Conservation (phyloP, 2,797 vertebrate genomes). For the Microctenopoma lineatum region DNA sequence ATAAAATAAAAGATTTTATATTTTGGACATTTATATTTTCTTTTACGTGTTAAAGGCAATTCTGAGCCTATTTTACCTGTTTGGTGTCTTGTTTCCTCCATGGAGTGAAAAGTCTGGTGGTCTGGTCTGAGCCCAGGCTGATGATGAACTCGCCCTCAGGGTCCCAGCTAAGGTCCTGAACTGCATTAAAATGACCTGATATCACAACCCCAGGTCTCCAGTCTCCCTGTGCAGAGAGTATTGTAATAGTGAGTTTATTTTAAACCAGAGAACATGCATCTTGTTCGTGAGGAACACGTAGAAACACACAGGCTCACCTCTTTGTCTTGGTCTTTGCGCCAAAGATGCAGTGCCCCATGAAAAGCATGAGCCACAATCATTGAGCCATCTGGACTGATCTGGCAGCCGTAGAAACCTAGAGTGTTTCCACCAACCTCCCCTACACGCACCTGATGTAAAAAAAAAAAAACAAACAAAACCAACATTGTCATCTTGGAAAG, state of each 20-base stretch:
- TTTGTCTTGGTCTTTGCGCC: conserved; percentile 84
- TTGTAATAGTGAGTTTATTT: conserved; percentile 2
- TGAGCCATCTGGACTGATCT: conserved; percentile 92
- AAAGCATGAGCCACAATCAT: conserved; percentile 95
- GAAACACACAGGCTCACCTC: conserved; percentile 77
- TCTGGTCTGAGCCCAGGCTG: conserved; percentile 94
- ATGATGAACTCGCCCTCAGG: conserved; percentile 95
- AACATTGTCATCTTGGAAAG: conserved; percentile 9
- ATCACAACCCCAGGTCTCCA: conserved; percentile 93
- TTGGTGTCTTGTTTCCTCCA: conserved; percentile 86
- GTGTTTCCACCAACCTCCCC: conserved; percentile 99
- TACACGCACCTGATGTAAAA: conserved; percentile 89
- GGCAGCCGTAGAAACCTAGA: conserved; percentile 95
- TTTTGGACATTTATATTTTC: not conserved
- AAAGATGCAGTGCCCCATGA: conserved; percentile 95
- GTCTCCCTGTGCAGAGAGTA: conserved; percentile 78
- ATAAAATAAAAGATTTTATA: not conserved
- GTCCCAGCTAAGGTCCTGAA: conserved; percentile 95
- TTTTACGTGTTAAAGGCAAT: not conserved
- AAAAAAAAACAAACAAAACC: not conserved
- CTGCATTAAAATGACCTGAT: conserved; percentile 94
- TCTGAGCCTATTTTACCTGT: conserved; percentile 70
- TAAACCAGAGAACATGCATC: not conserved
- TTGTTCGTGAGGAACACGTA: conserved; percentile 25
- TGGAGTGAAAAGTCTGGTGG: conserved; percentile 92